Percentiles rank a stretch among this genome's conserved stretches.
Conservation (phyloP, 2,888 invertebrate species). For the Brachylomia viminalis region DNA sequence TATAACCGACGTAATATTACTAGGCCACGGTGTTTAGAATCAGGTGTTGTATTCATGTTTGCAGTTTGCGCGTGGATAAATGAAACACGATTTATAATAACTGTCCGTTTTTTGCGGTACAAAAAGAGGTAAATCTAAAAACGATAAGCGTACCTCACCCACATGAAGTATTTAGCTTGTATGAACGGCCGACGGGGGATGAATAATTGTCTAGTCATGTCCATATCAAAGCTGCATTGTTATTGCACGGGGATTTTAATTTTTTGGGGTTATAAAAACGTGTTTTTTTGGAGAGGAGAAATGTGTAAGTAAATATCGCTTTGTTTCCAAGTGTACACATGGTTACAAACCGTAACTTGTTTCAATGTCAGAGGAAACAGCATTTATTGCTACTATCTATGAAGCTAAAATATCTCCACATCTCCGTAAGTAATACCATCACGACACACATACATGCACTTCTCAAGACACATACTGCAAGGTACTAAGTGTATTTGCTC, state of each 20-base stretch:
- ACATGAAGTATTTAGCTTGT: slow-evolving; percentile 47
- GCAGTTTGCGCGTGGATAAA: too few species aligned
- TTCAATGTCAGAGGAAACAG: not conserved
- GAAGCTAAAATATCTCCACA: slow-evolving; percentile 6
- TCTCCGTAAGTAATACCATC: slow-evolving; percentile 41
- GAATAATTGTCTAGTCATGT: slow-evolving; percentile 31
- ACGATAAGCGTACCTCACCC: slow-evolving; percentile 30
- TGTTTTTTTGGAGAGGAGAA: not conserved
- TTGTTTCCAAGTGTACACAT: not conserved
- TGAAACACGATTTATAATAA: not conserved
- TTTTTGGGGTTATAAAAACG: slow-evolving; percentile 6
- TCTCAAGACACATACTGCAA: slow-evolving; percentile 24
- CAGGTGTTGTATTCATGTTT: too few species aligned
- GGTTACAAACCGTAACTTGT: not conserved
- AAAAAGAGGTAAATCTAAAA: slow-evolving; percentile 38
- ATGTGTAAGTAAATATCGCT: not conserved
- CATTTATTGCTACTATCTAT: not conserved
- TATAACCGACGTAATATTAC: too few species aligned
- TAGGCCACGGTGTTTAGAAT: too few species aligned
- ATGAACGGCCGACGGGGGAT: slow-evolving; percentile 28
- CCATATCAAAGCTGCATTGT: slow-evolving; percentile 29
- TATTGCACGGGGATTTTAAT: slow-evolving; percentile 24
- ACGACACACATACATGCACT: slow-evolving; percentile 23
- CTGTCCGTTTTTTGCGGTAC: too few species aligned
- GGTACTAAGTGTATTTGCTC: slow-evolving; percentile 40